These are phyloP conservation scores for Saccostrea echinata DNA, from an alignment of 1,140 invertebrate species.

Conservation along the genomic window DNA sequence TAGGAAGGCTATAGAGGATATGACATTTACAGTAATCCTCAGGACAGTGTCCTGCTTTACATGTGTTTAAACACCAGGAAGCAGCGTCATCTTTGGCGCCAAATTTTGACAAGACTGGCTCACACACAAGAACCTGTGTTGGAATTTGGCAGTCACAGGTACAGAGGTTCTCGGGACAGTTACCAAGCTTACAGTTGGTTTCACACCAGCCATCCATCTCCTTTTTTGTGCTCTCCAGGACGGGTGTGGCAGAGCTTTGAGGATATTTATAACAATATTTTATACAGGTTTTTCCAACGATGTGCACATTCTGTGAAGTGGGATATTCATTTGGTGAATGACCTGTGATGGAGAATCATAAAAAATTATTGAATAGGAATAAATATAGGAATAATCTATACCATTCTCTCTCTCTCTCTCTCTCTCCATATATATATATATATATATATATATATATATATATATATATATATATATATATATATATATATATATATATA, in stretches of 20 bases:
- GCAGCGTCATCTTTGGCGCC: neutral
- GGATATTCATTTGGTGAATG: neutral
- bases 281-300: neutral
- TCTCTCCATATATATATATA: too few relatives aligned
- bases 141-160: neutral
- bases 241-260: neutral
- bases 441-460: too few relatives aligned
- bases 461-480: too few relatives aligned
- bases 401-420: too few relatives aligned
- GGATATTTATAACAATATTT: slow-evolving; percentile 11
- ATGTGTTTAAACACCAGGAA: neutral
- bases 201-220: neutral
- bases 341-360: neutral
- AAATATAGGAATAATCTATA: neutral
- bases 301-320: neutral
- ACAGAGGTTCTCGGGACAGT: neutral
- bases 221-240: neutral
- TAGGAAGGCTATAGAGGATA: neutral
- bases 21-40: slow-evolving; percentile 4
- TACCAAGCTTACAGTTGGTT: neutral
- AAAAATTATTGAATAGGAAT: neutral
- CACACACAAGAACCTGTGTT: neutral
- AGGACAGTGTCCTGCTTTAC: neutral
- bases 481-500: too few relatives aligned
- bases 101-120: neutral